Base-by-base conservation (phyloP, 2,797 vertebrate genomes). In the Champsocephalus esox region DNA sequence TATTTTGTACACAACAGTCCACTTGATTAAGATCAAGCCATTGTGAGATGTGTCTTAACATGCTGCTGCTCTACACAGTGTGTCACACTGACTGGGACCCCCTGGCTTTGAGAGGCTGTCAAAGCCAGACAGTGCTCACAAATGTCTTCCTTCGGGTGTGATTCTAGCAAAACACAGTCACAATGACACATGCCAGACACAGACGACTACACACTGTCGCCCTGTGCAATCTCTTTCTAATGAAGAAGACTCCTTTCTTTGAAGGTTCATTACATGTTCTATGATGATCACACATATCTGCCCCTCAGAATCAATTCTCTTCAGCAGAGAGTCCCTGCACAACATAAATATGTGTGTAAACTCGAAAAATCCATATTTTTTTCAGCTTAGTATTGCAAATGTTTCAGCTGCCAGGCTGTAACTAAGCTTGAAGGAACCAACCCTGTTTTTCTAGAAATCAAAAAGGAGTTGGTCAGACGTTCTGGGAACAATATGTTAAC, bases 171-270 rank as follows among this genome's bases (percentile, higher is more conserved):
- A 86, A 91, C 82, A 77, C 75, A 74, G 38, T 73, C 66, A 91
- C 78, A 89, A 77, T 84, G 88, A 89, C 69, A 94, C 82, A 93
- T 92, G 93, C 72, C 93, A 94, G 79, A 89, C 48, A 79, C 94
- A 95, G 92, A 82, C 87, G 38, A 24, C 73, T 16, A 58, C 71
- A 79, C 77, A 65, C 66, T 41, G 38, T 52, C 21, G 55, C 49
- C 65, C 52, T n/a, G 28, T 43, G 46, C 51, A 56, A 28, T 45
- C 61, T 51, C 32, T 58, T 71, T 79, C 14, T 3, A 67, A 51
- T 59, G 57, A 60, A 79, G 79, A 66, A 28, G 58, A 11, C 24
- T 34, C 52, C 45, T 76, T 79, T 75, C 56, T 65, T 14, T 54
- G 9, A 78, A 28, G 64, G 60, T 32, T 71, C 46, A 81, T 79